Evolutionary conservation across 2,113 vertebrate genomes (phyloP), one percentile per base, ranked within the genome.

Genomic region (Amphiprion percula): DNA sequence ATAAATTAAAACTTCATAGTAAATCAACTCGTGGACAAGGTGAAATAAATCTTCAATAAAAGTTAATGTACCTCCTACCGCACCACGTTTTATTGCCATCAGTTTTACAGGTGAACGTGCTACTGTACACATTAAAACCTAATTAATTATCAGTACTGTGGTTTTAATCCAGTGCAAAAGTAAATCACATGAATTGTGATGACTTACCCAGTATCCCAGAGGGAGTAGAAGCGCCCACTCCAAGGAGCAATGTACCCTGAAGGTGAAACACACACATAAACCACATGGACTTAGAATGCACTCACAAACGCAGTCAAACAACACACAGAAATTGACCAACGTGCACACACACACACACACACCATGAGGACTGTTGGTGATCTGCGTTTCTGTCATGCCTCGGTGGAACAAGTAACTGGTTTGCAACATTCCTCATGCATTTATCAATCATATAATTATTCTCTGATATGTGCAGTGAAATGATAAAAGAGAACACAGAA

Each of bases 141-240:
- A 44, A 44, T 44, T 44, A 44, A 4, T 44, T 44, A 44, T 44
- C 41, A 44, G 9, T 37, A 37, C 33, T 9, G 33, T 37, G 33
- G 33, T 37, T 37, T 37, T 8, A 37, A 37, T 37, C 33, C 33
- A 37, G 33, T 8, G 33, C 33, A 37, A 10, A 9, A 33, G 41
- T 12, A 44, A 10, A 44, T 14, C 41, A 44, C 41, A 14, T 14
- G 2, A 39, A 21, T n/a, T 49, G 11, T 33, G 39, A 68, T 12
- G 55, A 50, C 97, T 96, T 94, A 99, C 97, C 97, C 97, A 8
- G 97, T 99, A 84, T 98, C 97, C 97, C 97, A 99, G 28, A 99
- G 72, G 1, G 97, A 99, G 84, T 98, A 99, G 94, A 99, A 98
- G 62, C 97, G 96, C 62, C 97, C 97, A 91, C 97, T 99, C 97